phyloP scores from a whole-genome alignment of 2,113 vertebrate genomes.

The Gavia stellata region DNA sequence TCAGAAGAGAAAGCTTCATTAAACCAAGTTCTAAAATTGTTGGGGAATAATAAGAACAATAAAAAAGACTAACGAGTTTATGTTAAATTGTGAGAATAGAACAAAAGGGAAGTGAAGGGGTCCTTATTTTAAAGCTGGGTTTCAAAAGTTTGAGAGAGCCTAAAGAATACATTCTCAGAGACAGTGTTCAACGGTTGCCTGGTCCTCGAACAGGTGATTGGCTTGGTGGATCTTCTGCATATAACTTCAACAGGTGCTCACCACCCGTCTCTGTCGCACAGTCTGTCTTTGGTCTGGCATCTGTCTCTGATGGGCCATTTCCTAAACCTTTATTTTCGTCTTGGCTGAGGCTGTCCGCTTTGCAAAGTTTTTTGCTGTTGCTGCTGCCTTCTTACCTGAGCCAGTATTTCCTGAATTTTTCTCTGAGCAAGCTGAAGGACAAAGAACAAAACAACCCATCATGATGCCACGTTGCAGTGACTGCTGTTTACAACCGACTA shows the following conservation, averaged over 20 bases:
- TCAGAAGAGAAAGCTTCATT: conserved; percentile 85
- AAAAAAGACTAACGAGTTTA: conserved; percentile 78
- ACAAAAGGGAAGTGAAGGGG: conserved; percentile 85
- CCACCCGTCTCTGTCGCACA: conserved; percentile 74
- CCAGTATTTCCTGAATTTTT: conserved; percentile 98
- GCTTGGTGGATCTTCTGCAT: conserved; percentile 79
- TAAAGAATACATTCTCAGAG: conserved; percentile 90
- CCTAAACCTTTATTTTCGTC: conserved; percentile 88
- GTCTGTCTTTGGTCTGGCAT: conserved; percentile 87
- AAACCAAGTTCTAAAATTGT: conserved; percentile 81
- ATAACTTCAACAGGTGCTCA: conserved; percentile 72
- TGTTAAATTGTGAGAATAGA: conserved; percentile 80
- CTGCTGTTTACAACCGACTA: background rate
- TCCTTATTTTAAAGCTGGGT: conserved; percentile 84
- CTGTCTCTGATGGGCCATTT: conserved; percentile 78
- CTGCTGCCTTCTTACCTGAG: conserved; percentile 96
- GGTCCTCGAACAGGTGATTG: conserved; percentile 80
- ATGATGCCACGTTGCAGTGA: background rate
- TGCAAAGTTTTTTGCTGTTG: conserved; percentile 83
- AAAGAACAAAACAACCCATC: conserved; percentile 21
- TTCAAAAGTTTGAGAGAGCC: conserved; percentile 86
- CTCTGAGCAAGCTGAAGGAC: conserved; percentile 91
- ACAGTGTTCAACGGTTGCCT: conserved; percentile 84
- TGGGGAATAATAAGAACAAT: conserved; percentile 74
- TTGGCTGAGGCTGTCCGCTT: conserved; percentile 82